These are phyloP conservation scores for Papilio machaon DNA, from an alignment of 1,140 invertebrate species.

Conservation along the genomic window DNA sequence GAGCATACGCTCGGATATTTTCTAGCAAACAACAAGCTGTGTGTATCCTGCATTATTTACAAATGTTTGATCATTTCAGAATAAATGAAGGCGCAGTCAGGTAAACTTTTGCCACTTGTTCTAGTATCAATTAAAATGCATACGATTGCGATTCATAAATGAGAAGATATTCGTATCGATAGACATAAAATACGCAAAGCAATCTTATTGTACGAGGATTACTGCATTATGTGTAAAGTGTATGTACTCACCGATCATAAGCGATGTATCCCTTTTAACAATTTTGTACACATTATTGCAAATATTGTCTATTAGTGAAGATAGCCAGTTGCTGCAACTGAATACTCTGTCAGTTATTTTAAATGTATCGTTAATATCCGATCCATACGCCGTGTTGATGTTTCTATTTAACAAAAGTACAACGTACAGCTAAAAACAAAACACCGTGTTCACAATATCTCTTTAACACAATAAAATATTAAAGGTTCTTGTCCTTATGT, in stretches of 20 bases:
- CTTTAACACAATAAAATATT: background rate
- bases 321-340: slow-evolving; percentile 67
- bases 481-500: slow-evolving; percentile 28
- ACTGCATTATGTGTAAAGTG: background rate
- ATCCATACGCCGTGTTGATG: slow-evolving; percentile 41
- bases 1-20: background rate
- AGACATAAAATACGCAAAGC: too few species aligned
- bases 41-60: background rate
- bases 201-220: background rate
- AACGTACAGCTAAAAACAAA: slow-evolving; percentile 57
- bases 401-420: slow-evolving; percentile 55
- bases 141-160: background rate
- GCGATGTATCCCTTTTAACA: slow-evolving; percentile 70
- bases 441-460: slow-evolving; percentile 33
- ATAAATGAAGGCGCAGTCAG: background rate
- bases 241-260: slow-evolving; percentile 62
- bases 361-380: slow-evolving; percentile 48
- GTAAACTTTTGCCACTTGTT: background rate
- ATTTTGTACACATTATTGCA: slow-evolving; percentile 70
- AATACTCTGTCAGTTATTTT: slow-evolving; percentile 62
- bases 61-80: background rate
- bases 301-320: slow-evolving; percentile 62
- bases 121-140: background rate
- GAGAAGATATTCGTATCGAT: background rate
- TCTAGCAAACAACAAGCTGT: background rate